Base-by-base conservation (phyloP, 2,797 vertebrate genomes). In the Acanthurus lineatus region DNA sequence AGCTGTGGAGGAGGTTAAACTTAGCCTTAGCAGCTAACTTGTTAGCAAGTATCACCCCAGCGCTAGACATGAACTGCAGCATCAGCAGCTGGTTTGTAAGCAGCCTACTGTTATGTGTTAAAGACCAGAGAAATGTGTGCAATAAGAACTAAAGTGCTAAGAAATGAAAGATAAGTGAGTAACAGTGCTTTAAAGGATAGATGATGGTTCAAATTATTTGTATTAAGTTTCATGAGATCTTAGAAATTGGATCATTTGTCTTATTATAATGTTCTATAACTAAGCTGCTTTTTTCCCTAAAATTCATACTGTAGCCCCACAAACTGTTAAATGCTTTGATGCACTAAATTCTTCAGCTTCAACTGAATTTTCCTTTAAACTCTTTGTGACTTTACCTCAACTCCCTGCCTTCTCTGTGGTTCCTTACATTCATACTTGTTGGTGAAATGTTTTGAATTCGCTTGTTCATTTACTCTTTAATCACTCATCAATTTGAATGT, bases 1-100 rank as follows among this genome's bases (percentile, higher is more conserved):
- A 95, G 94, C 94, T 95, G 95, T 93, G 93, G 88, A 85, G 76
- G 49, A 90, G 91, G 92, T 89, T 94, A 92, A 95, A 90, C 94
- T 95, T 93, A 94, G 93, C 76, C 73, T 86, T 93, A 86, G 86
- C 88, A 75, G 85, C 88, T 88, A 82, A 84, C 75, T 28, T 53
- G 52, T 74, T 81, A 89, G 85, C 83, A 70, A 78, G 75, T 75
- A 28, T 91, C 88, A 93, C 88, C 90, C 85, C 84, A 81, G 77
- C 85, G 52, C 53, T 68, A 66, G 53, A 81, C 81, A 69, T 35
- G 35, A 79, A 44, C 2, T 17, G 60, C 22, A 52, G 53, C 73
- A 69, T 61, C 28, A 56, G 59, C 60, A 77, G 70, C 80, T 59
- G 57, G 44, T 49, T 60, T 6, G 40, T 8, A 19, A 17, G 71